Conservation (phyloP, 2,113 vertebrate species). For the Aldabrachelys gigantea region DNA sequence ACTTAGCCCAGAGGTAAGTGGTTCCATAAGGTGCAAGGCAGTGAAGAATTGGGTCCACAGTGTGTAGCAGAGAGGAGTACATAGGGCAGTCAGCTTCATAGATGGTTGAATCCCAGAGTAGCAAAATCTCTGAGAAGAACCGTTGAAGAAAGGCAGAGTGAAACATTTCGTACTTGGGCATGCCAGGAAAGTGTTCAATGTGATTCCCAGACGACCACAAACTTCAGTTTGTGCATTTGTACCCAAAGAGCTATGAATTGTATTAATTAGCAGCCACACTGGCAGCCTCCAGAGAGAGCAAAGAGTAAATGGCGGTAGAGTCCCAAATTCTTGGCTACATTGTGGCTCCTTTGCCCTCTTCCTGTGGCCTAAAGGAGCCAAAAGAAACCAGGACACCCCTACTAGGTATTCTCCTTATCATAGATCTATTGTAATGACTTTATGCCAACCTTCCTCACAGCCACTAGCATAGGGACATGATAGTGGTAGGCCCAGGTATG, state of each 20-base stretch:
- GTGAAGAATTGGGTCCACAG: neutral
- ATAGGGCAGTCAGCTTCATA: neutral
- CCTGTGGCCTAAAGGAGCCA: neutral
- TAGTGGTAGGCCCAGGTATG: neutral
- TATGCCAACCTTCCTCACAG: accelerated
- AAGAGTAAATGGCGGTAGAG: neutral
- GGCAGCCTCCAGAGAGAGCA: neutral
- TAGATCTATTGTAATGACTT: neutral
- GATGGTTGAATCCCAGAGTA: neutral
- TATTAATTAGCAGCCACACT: neutral
- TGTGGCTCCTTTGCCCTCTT: neutral
- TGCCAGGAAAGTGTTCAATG: neutral
- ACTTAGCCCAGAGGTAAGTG: neutral
- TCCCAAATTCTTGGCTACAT: neutral
- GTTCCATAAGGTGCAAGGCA: neutral
- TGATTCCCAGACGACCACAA: neutral
- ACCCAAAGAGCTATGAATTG: neutral
- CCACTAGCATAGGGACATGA: neutral
- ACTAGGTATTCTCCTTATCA: neutral
- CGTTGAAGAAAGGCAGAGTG: neutral
- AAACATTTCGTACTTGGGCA: neutral
- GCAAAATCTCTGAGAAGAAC: neutral
- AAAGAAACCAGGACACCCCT: neutral
- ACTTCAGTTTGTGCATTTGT: neutral
- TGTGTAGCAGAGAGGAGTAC: neutral